These are phyloP conservation scores for Pseudochirops corinnae DNA, from an alignment of 2,797 vertebrate species.

Conservation along the genomic window DNA sequence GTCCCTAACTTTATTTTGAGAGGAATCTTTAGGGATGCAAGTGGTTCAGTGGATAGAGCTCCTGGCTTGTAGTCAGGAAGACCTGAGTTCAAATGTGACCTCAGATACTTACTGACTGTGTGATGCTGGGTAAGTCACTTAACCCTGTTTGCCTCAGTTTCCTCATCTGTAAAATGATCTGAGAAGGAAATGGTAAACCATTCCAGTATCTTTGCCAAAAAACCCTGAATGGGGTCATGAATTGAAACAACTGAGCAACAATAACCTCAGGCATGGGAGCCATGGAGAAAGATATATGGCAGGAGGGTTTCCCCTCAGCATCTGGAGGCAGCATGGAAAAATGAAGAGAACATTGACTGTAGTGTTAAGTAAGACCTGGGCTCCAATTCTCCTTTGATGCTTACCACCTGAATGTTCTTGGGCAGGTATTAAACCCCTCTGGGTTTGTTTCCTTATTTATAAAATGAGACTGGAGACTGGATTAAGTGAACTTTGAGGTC, in stretches of 20 bases:
- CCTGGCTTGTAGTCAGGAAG: background rate
- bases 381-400: background rate
- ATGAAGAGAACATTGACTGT: background rate
- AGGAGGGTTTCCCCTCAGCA: background rate
- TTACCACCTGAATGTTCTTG: background rate
- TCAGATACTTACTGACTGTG: no score
- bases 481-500: background rate
- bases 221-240: background rate
- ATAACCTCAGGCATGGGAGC: background rate
- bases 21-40: background rate
- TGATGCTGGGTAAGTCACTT: no score
- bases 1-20: background rate
- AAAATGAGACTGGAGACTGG: background rate
- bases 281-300: background rate
- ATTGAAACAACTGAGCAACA: background rate
- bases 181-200: background rate
- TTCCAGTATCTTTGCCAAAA: background rate
- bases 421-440: background rate
- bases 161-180: background rate
- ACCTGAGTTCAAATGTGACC: background rate
- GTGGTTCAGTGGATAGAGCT: background rate
- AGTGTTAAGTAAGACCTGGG: background rate
- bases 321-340: background rate
- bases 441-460: background rate
- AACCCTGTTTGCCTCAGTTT: background rate